Percentiles rank a stretch among this genome's conserved stretches.
Evolutionary conservation across 2,113 vertebrate species (phyloP).

Genomic region (Triplophysa siluroides): DNA sequence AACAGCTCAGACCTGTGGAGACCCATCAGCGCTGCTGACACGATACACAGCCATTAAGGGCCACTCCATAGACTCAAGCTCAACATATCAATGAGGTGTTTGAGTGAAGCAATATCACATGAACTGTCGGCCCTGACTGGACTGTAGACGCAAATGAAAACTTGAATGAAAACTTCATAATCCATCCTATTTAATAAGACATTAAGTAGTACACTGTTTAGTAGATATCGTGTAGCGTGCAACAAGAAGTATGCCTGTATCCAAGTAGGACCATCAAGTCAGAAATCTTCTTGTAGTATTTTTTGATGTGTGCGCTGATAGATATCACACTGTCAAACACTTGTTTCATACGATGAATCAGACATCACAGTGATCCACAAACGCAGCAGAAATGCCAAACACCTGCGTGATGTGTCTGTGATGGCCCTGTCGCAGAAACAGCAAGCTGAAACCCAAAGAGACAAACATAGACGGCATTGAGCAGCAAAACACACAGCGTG

Average conservation of each 20-base stretch:
- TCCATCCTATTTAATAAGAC: too few species aligned
- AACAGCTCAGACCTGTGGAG: background rate
- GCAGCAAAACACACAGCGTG: background rate
- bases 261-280: too few species aligned
- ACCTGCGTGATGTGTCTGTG: background rate
- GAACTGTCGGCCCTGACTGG: too few species aligned
- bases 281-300: background rate
- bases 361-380: background rate
- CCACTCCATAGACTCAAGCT: background rate
- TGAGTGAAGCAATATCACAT: too few species aligned
- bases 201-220: too few species aligned
- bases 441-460: conserved; percentile 9
- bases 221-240: too few species aligned
- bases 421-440: background rate
- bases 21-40: background rate
- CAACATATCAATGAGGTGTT: too few species aligned
- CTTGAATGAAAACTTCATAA: too few species aligned
- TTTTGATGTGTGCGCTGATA: background rate
- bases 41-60: background rate
- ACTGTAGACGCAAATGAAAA: too few species aligned
- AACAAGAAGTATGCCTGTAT: too few species aligned
- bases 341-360: background rate
- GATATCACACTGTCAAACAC: conserved; percentile 10
- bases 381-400: background rate
- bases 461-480: background rate